Evolutionary conservation across 2,797 vertebrate species (phyloP).

Genomic region (Smutsia gigantea): DNA sequence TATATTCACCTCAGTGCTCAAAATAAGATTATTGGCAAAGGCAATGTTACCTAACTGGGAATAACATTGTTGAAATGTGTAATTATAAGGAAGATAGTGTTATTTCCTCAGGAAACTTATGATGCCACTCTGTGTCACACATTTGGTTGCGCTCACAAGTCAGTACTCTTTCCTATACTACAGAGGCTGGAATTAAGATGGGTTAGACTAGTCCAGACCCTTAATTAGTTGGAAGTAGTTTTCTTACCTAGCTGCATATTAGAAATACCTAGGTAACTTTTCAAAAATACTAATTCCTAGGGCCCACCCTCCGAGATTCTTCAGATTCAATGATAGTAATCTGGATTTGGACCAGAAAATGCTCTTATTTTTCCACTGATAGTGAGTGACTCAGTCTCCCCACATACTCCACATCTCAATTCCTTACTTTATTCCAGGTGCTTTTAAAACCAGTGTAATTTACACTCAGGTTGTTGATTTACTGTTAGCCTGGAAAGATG

Average conservation of each 20-base stretch:
- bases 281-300: not conserved
- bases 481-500: not conserved
- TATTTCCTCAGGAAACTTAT: not conserved
- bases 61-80: not conserved
- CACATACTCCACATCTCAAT: not conserved
- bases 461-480: not conserved
- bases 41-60: constrained; percentile 31
- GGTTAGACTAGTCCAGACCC: not conserved
- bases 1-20: constrained; percentile 46
- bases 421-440: not conserved
- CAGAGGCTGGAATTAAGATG: not conserved
- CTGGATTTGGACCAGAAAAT: constrained; percentile 13
- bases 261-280: not conserved
- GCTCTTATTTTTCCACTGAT: not conserved
- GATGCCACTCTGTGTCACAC: not conserved
- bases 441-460: not conserved
- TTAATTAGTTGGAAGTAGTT: not conserved
- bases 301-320: not conserved
- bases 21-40: constrained; percentile 71
- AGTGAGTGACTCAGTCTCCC: not conserved
- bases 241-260: not conserved
- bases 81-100: not conserved
- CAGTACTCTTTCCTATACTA: not conserved
- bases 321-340: not conserved
- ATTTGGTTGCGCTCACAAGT: not conserved